Percentiles rank a stretch among this genome's conserved stretches.
Conservation (phyloP, 2,113 vertebrate species). For the Acrocephalus arundinaceus region DNA sequence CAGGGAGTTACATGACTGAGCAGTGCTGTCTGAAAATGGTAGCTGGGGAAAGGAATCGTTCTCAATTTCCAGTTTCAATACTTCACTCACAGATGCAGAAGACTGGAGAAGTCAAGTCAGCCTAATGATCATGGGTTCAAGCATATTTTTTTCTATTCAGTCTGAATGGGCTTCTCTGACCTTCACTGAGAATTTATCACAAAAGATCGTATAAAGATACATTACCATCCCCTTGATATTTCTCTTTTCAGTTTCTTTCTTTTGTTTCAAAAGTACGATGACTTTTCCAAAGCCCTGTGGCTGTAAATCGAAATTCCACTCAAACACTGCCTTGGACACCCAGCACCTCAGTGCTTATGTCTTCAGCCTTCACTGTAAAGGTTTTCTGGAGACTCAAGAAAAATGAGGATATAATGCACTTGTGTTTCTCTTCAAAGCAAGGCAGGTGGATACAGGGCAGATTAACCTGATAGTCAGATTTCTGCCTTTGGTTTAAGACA, state of each 20-base stretch:
- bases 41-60: background rate
- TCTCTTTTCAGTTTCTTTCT: background rate
- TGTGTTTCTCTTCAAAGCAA: background rate
- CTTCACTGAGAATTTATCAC: background rate
- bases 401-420: background rate
- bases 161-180: background rate
- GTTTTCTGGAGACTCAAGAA: background rate
- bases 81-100: conserved; percentile 31
- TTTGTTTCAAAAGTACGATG: background rate
- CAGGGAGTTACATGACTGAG: conserved; percentile 4
- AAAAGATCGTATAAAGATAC: background rate
- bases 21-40: background rate
- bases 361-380: background rate
- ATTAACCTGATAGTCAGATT: background rate
- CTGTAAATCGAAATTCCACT: background rate
- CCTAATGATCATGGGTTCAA: background rate
- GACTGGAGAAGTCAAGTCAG: background rate
- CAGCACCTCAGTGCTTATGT: background rate
- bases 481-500: background rate
- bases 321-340: background rate
- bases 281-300: background rate
- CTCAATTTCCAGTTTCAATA: conserved; percentile 10
- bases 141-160: background rate
- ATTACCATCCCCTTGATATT: background rate
- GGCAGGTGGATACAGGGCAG: background rate